Evolutionary conservation across 2,113 vertebrate species (phyloP), one percentile per base, ranked within the genome.

Genomic region (Lathamus discolor): DNA sequence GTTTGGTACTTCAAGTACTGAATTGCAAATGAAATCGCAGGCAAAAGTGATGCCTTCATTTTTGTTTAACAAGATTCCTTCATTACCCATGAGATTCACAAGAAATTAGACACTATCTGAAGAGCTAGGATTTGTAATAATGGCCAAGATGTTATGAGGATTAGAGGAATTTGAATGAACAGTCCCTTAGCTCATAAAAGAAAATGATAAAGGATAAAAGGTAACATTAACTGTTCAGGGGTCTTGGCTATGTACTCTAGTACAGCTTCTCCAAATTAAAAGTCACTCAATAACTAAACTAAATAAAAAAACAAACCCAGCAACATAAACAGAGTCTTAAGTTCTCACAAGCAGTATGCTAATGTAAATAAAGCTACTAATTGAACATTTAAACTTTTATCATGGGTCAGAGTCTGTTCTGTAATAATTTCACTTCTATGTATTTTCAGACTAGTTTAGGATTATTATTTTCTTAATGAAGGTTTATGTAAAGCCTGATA

Each of bases 131-230:
- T 98, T 97, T 97, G 70, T 94, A 96, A 97, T 97, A 98, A 98
- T 97, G 91, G 86, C 67, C 75, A 64, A 93, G 94, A 97, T 94
- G 97, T 97, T 98, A 98, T 44, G 70, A 94, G 94, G 97, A 98
- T 98, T 98, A 97, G 93, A 97, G 86, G 88, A 97, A 95, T 97
- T 64, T 91, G 82, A 96, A 95, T 96, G 97, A 98, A 97, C 95
- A 97, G 97, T 98, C 96, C 97, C 95, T 97, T 68, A 94, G 95
- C 96, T 98, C 96, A 96, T 96, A 96, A 96, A 90, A 96, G 94
- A 95, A 97, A 97, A 97, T 91, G 16, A 95, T 94, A 91, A 97
- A 95, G 57, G 81, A 97, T 96, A 95, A 97, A 97, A 97, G 70
- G 54, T 70, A 95, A 73, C 64, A 91, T 97, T 97, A 97, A 90